Base-by-base conservation (phyloP, 2,797 vertebrate genomes). In the Clamator glandarius region DNA sequence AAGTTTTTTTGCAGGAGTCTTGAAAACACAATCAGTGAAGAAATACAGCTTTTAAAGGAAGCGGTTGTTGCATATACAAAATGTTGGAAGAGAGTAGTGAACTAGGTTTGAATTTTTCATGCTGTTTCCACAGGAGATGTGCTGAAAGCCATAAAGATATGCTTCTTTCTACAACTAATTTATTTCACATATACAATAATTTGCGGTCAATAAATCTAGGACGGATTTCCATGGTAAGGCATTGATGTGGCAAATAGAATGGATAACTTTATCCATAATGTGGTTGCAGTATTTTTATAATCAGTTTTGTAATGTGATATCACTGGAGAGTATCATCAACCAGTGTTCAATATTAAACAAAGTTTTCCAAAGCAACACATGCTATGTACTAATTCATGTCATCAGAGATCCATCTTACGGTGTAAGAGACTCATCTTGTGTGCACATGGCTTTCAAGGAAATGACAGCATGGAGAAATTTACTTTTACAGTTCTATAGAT, bases 81-180 rank as follows among this genome's bases (percentile, higher is more conserved):
- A 85, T 73, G 26, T 90, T 93, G 94, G 87, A 91, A 95, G 54
- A 93, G 87, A 94, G 81, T 86, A 93, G 36, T 70, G 57, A 87
- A 91, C 87, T 74, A 95, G 69, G 75, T 84, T 93, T 87, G 80
- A 46, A 82, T 95, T 96, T 94, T 94, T 84, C 84, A 84, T 94
- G 90, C 85, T 81, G 90, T 87, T 93, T 96, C 81, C 39, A 90
- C 52, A 77, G 82, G 55, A 94, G 91, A 95, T 87, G 90, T 94
- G 89, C 84, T 93, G 93, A 95, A 96, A 96, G 84, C 91, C 95
- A 86, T 93, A 95, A 96, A 95, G 91, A 95, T 67, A 77, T 87
- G 62, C 90, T 95, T 92, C 70, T 94, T 95, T 96, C 90, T 95
- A 96, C 93, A 95, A 94, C 82, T 96, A 89, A 93, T 96, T 90